Evolutionary conservation across 2,888 invertebrate species (phyloP).

Genomic region (Trimorus sp.): DNA sequence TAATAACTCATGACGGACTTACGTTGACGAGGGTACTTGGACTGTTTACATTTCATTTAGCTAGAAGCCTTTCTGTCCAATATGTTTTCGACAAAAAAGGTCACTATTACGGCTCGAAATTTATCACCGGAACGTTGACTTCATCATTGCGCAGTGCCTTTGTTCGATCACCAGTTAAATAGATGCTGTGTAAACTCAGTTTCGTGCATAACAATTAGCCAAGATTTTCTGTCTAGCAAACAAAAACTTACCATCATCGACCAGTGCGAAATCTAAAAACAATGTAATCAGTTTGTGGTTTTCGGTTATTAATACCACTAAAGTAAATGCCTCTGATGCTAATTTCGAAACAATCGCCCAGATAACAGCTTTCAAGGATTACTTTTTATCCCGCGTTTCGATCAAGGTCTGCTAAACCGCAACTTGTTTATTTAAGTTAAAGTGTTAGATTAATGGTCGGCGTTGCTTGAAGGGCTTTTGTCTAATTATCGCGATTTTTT

Average conservation of each 20-base stretch:
- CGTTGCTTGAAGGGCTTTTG: too few species aligned
- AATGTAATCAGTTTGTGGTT: conserved; percentile 20
- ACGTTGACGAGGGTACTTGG: conserved; percentile 20
- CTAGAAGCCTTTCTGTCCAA: neutral
- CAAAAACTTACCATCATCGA: too few species aligned
- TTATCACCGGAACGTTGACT: too few species aligned
- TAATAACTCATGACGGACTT: conserved; percentile 20
- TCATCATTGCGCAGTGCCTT: conserved; percentile 4
- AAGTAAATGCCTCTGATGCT: neutral
- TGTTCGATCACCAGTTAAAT: neutral
- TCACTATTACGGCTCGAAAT: neutral
- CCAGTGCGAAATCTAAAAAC: neutral
- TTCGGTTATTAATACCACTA: conserved; percentile 17
- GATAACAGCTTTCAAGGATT: conserved; percentile 23
- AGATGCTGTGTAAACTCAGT: too few species aligned
- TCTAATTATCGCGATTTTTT: neutral
- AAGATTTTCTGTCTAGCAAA: too few species aligned
- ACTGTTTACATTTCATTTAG: conserved; percentile 21
- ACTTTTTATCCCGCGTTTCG: neutral
- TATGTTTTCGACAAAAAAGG: conserved; percentile 8
- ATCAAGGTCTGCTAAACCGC: neutral
- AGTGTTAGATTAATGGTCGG: too few species aligned
- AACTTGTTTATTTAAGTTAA: neutral
- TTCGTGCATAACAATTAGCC: too few species aligned
- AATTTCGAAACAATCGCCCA: neutral